These are phyloP conservation scores for Theodoxus fluviatilis DNA, from an alignment of 2,888 invertebrate genomes.

Conservation along the genomic window DNA sequence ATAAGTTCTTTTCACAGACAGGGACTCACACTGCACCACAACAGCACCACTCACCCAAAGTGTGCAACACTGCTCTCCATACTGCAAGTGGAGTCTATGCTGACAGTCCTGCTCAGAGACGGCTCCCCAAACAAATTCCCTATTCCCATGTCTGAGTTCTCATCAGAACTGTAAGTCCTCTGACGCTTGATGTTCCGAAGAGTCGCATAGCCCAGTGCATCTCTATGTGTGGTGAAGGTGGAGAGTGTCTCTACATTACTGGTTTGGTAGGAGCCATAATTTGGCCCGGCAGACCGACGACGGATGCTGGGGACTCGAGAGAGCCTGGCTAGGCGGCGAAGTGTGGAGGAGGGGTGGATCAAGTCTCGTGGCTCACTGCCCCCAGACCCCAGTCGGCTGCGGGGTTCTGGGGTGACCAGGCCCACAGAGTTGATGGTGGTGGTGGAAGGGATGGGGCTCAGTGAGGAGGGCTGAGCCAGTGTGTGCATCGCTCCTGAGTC, in stretches of 20 bases:
- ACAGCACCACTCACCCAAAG: too few relatives aligned
- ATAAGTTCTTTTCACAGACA: too few relatives aligned
- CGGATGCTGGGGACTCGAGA: constrained; percentile 57
- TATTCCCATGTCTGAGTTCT: constrained; percentile 10
- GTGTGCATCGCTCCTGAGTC: constrained; percentile 70
- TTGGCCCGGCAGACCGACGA: constrained; percentile 42
- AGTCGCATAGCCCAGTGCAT: constrained; percentile 64
- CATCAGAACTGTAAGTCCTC: constrained; percentile 53
- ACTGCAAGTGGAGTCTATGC: constrained; percentile 41
- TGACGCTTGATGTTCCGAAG: constrained; percentile 61
- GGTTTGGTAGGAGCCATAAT: constrained; percentile 32
- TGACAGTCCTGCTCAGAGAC: constrained; percentile 36
- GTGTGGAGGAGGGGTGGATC: constrained; percentile 61
- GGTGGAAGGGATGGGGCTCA: constrained; percentile 89
- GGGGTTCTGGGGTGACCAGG: constrained; percentile 9
- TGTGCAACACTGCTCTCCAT: constrained; percentile 32
- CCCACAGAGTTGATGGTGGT: constrained; percentile 66
- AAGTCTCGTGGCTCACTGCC: constrained; percentile 51
- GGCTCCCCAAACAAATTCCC: constrained; percentile 24
- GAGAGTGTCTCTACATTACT: constrained; percentile 26
- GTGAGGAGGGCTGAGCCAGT: constrained; percentile 57
- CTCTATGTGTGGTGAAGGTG: constrained; percentile 59
- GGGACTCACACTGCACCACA: too few relatives aligned
- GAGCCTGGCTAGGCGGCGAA: constrained; percentile 56
- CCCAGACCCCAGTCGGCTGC: constrained; percentile 4